A percentile compares a stretch with the other conserved stretches of the same genome.
These are phyloP conservation scores for Aphelocoma californica DNA, from an alignment of 2,797 vertebrate genomes.

Conservation along the genomic window DNA sequence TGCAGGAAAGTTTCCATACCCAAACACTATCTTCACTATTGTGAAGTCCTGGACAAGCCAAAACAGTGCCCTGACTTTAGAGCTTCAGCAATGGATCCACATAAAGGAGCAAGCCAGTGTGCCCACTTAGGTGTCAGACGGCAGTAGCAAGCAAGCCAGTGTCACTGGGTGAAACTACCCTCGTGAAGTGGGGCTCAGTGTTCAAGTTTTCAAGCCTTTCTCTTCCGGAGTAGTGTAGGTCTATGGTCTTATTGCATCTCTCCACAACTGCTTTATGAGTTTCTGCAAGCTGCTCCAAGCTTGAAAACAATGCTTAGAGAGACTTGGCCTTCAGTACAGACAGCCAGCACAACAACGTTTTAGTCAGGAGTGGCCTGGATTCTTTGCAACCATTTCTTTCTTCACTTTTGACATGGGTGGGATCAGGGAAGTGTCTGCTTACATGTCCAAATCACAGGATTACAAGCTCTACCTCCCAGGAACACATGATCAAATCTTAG, in stretches of 20 bases:
- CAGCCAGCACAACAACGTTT: not conserved
- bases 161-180: not conserved
- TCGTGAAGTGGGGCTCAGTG: fast-evolving
- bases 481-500: not conserved
- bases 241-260: not conserved
- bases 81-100: not conserved
- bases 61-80: not conserved
- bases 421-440: not conserved
- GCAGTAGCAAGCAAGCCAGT: not conserved
- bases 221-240: not conserved
- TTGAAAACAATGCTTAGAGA: not conserved
- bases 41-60: not conserved
- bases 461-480: slow-evolving; percentile 12
- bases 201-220: not conserved
- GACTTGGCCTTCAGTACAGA: not conserved
- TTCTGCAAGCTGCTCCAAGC: not conserved
- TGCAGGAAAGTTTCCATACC: not conserved
- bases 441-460: not conserved
- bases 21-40: not conserved
- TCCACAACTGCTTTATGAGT: not conserved
- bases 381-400: not conserved
- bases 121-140: not conserved
- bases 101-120: not conserved
- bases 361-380: not conserved
- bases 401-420: not conserved